Evolutionary conservation across 2,797 vertebrate species (phyloP), one percentile per base, ranked within the genome.

Genomic region (Argyrosomus regius): DNA sequence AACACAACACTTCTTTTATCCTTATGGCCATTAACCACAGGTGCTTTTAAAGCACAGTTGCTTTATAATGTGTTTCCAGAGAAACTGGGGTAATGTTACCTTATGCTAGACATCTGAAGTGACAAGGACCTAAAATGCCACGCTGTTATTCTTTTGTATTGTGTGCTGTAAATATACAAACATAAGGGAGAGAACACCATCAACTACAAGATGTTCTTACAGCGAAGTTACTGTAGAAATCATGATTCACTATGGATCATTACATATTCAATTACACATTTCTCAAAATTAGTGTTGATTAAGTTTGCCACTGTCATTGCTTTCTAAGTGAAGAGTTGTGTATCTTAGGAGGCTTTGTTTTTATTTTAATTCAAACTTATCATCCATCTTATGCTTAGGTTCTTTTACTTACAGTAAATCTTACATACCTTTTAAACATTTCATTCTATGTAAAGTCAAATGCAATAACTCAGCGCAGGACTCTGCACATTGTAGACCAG

Each of bases 401-500:
- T 56, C 58, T 62, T 65, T 52, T 64, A 48, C 1, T 10, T 41
- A n/a, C 1, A 64, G 59, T 77, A 66, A 80, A 65, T 82, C 77
- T 78, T 79, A 72, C 49, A 80, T 45, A 46, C 43, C 50, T 65
- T 56, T 39, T 70, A 0, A 74, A 26, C 26, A 71, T 28, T 26
- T 57, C 3, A 81, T 28, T 69, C 18, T 70, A 52, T 48, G 20
- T 39, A 17, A 57, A 28, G 53, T 46, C 17, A 49, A 75, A 66
- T 58, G 50, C 5, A 80, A 41, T 53, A 57, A 67, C 72, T 84
- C 80, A 85, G 82, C 73, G 82, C 52, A 85, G 69, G 50, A 81
- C 81, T 89, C 81, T 88, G 82, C 57, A 28, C 77, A 78, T 78
- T 78, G 81, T 83, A 80, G 88, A 92, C 74, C 89, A 94, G 90